Percentiles rank a stretch among this genome's conserved stretches.
These are phyloP conservation scores for Heliornis fulica DNA, from an alignment of 2,113 vertebrate species.

Conservation along the genomic window DNA sequence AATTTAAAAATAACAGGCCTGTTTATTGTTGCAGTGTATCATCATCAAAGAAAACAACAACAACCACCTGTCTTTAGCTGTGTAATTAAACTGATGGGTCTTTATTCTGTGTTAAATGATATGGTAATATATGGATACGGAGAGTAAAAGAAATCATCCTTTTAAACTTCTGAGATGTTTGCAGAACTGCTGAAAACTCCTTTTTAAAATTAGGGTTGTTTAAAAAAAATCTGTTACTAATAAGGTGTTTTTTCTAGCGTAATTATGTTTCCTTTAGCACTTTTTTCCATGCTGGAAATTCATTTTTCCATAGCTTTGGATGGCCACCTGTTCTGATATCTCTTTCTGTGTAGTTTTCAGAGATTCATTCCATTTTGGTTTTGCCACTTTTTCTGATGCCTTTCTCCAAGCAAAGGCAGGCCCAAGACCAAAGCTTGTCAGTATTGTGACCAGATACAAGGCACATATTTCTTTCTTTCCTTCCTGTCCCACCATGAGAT, in stretches of 20 bases:
- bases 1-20: conserved; percentile 54
- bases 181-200: not conserved
- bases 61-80: conserved; percentile 61
- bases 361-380: not conserved
- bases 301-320: not conserved
- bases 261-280: not conserved
- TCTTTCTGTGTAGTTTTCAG: not conserved
- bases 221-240: not conserved
- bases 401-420: not conserved
- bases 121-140: conserved; percentile 44
- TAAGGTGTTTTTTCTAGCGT: not conserved
- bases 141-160: not conserved
- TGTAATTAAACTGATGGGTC: conserved; percentile 48
- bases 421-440: not conserved
- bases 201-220: not conserved
- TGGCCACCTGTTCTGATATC: not conserved
- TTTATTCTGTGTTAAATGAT: conserved; percentile 55
- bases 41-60: conserved; percentile 70
- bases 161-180: conserved; percentile 1
- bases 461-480: not conserved
- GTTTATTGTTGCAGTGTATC: conserved; percentile 60
- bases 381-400: not conserved
- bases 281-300: not conserved
- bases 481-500: not conserved
- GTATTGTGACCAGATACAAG: not conserved